A percentile compares a stretch with the other conserved stretches of the same genome.
phyloP scores from a whole-genome alignment of 1,140 invertebrate species.

The Orchestia grillus region DNA sequence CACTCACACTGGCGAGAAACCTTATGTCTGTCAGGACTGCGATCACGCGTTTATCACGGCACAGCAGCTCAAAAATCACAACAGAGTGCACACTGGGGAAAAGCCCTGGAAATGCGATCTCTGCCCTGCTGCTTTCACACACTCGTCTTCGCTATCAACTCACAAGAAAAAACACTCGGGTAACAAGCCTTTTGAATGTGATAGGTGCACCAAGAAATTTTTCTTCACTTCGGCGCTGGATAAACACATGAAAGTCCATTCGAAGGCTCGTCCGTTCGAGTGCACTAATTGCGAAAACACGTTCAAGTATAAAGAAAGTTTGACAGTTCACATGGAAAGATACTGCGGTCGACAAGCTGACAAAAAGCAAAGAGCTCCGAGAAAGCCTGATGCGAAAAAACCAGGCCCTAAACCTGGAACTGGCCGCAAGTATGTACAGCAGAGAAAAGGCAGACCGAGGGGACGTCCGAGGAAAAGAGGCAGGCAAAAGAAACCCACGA shows the following conservation, averaged over 20 bases:
- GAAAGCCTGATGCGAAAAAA: slow-evolving; percentile 67
- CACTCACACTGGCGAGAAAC: slow-evolving; percentile 67
- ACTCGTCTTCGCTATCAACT: slow-evolving; percentile 65
- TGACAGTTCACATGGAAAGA: slow-evolving; percentile 68
- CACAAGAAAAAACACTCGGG: slow-evolving; percentile 68
- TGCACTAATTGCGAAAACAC: slow-evolving; percentile 66
- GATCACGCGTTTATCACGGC: slow-evolving; percentile 68
- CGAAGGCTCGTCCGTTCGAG: slow-evolving; percentile 65
- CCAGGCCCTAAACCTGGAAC: slow-evolving; percentile 67
- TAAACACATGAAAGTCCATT: slow-evolving; percentile 68
- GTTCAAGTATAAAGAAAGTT: slow-evolving; percentile 68
- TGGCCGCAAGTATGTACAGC: slow-evolving; percentile 67
- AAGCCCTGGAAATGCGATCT: slow-evolving; percentile 68
- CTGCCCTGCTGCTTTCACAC: slow-evolving; percentile 64
- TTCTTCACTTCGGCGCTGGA: slow-evolving; percentile 67
- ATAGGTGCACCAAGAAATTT: slow-evolving; percentile 71
- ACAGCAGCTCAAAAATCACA: slow-evolving; percentile 68
- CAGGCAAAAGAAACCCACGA: slow-evolving; percentile 58
- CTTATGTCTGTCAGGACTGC: slow-evolving; percentile 67
- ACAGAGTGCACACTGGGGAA: slow-evolving; percentile 69
- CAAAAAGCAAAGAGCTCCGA: slow-evolving; percentile 66
- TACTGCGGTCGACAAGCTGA: slow-evolving; percentile 66
- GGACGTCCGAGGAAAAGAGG: slow-evolving; percentile 66
- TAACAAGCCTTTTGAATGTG: slow-evolving; percentile 67
- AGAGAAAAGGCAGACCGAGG: slow-evolving; percentile 65